Evolutionary conservation across 2,888 invertebrate species (phyloP), one percentile per base, ranked within the genome.

Genomic region (Autographa pulchrina): DNA sequence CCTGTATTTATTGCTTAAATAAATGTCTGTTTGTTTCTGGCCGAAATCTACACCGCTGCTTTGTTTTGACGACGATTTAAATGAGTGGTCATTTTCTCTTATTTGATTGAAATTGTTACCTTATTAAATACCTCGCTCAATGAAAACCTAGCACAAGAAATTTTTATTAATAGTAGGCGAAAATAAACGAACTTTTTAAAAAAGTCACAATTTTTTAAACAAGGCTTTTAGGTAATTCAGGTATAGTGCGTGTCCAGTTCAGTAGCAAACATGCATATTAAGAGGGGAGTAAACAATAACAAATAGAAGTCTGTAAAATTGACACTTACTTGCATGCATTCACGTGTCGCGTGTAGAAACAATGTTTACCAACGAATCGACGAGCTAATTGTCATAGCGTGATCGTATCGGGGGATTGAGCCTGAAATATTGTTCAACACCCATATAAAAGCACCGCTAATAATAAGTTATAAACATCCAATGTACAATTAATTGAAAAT

Each of bases 301-400:
- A 20, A 56, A 25, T 56, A 25, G 54, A 56, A 56, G 25, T 25
- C 54, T 4, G 54, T 20, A 14, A 11, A 25, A 25, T 20, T 56
- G 20, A 43, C 59, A 65, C 5, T 62, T n/a, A 35, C 32, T 41
- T 2, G n/a, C 8, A 67, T 65, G 61, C 56, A 31, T 48, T 35
- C n/a, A 63, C 9, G 25, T 48, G 38, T 72, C 32, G 75, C 79
- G 68, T 78, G 75, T 72, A 31, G 41, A 65, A 76, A 32, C 54
- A 76, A 78, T 75, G 67, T 71, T 78, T 81, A 77, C 80, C 74
- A 77, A 71, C 65, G 74, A 75, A 77, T 81, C 70, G 69, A 74
- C 65, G 67, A 69, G 74, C 74, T 78, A 78, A 79, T 80, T 84
- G 77, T 72, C 75, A 78, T 84, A 75, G 85, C 86, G 86, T 86